Evolutionary conservation across 2,113 vertebrate species (phyloP), one percentile per base, ranked within the genome.

Genomic region (Mormyrus iriodes): DNA sequence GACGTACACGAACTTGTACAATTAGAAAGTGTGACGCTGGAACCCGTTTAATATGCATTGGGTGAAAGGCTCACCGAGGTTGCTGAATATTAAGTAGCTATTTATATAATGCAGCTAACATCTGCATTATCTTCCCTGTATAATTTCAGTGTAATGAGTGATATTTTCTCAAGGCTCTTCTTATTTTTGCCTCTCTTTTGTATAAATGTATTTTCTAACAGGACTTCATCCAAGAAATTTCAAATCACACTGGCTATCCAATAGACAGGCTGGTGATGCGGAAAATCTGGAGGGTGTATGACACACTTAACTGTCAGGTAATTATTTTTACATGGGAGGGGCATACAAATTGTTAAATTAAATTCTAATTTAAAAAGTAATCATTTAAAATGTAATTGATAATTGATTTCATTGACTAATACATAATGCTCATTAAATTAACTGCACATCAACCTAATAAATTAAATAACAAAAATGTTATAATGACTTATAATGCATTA

Each of bases 271-370:
- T 95, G 86, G 92, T 91, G 2, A 91, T 92, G 10, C 89, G 90
- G 48, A 94, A 94, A 88, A 93, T 95, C 4, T 93, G 94, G 92
- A 90, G 88, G 13, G 91, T 95, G n/a, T 94, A 94, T 0, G 94
- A 93, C 91, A 93, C 94, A 0, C 90, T 94, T 0, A 93, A 89
- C 89, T 95, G 95, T 90, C 93, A 93, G 95, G 96, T 86, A 53
- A 55, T 27, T 44, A 65, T 5, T 31, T 42, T 2, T 12, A 58
- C 27, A 53, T 87, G n/a, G n/a, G 17, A 27, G 6, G 46, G 15
- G 31, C 51, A 35, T 39, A 76, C 48, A 79, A 42, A 42, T 79
- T 79, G 73, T 42, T 79, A 79, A 39, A 79, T 79, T 79, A 79
- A 35, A 79, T 79, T 79, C 31, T 79, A 79, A 79, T 79, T 79